Base-by-base conservation (phyloP, 37 sponge, comb jelly and placozoan genomes). In the Diacarnus erythraeanus region DNA sequence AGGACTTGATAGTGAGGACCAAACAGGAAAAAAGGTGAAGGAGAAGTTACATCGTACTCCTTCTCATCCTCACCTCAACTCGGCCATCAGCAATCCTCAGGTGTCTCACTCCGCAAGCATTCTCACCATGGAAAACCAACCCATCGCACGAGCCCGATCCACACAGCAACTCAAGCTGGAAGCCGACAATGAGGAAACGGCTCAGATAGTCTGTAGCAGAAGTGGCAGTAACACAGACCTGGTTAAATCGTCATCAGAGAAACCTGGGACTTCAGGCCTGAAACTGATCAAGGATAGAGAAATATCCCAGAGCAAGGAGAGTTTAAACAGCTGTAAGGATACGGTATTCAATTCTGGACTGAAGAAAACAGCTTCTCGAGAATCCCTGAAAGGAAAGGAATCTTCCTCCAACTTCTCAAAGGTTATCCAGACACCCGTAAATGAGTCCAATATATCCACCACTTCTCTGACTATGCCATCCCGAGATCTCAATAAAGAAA, bases 1-100 rank as follows among this genome's bases (percentile, higher is more conserved):
- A 47, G 51, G 10, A 12, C 6, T 47, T 6, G 30, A 23, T 6
- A 25, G 64, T 23, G 64, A 27, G 6, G 12, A 12, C 12, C 6
- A 6, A 6, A 47, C 6, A 12, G 12, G 12, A 15, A 47, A 47
- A 47, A 47, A 47, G 12, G 51, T 15, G 6, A 47, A 12, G 22
- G 27, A 57, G 22, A 54, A 34, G 38, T 68, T 78, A 33, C 72
- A 42, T 31, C 78, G 72, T 35, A 37, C 84, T 26, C 84, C 84
- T 26, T 83, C 84, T 25, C 77, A 69, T 73, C 71, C 78, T 20
- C 78, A 71, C 51, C 78, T 77, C 73, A 67, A 69, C 47, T 77
- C 60, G 18, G 51, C 66, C 57, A 72, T 40, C 65, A 85, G 61
- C 61, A 86, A 44, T 59, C 75, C 65, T 29, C 74, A 72, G 8